Base-by-base conservation (phyloP, 2,113 vertebrate species). In the Rhea pennata region DNA sequence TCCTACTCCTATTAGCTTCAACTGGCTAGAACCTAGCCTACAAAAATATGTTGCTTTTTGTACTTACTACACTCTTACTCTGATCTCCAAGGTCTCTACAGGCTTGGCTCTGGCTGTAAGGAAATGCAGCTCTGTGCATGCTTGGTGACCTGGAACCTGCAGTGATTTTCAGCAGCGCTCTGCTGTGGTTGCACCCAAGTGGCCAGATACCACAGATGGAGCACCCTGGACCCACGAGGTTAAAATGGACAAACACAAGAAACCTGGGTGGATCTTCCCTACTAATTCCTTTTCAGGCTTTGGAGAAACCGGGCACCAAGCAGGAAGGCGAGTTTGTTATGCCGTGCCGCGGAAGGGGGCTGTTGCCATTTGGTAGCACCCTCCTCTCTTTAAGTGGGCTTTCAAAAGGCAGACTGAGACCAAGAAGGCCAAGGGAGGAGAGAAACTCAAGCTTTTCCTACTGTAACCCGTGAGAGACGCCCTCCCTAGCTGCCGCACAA, bases 251-350 rank as follows among this genome's bases (percentile, higher is more conserved):
- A 27, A 73, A 31, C 17, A 13, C 33, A 50, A 92, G 12, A 29
- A 79, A 73, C 23, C 22, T 0, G 0, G 15, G 16, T 0, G 1
- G n/a, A 44, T 70, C 4, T 3, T 33, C 8, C 8, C 51, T 74
- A 21, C 4, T 8, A 27, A 15, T 21, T 51, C 33, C 46, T 86
- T 48, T 66, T 53, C 33, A 73, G 87, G 40, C 22, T 79, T 17
- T 67, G 44, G 74, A 53, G 44, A 90, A 23, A 15, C 12, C 88
- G 71, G 40, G 20, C 36, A 51, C 15, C 22, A 40, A 91, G 51
- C 8, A 92, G 42, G 15, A 76, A 86, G 56, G 26, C 0, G 0
- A 71, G 4, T 84, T 87, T 75, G 23, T 48, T 1, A 1, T 42
- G 16, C 19, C 42, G 8, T 1, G 1, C 31, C 12, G 15, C 3